Evolutionary conservation across 2,797 vertebrate genomes (phyloP).

Genomic region (Hypotaenidia okinawae): DNA sequence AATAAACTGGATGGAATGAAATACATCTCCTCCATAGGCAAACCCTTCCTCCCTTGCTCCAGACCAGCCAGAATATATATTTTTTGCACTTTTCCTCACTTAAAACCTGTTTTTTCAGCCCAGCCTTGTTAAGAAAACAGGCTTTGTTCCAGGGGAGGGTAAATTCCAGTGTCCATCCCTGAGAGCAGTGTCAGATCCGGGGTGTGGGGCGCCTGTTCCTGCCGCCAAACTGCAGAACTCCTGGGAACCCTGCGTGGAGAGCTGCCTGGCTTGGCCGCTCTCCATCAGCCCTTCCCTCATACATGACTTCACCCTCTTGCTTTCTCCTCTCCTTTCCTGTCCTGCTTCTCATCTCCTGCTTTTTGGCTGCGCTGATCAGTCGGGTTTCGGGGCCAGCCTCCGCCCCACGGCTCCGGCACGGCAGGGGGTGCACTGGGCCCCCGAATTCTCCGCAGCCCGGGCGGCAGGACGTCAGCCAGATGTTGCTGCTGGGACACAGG

Average conservation of each 20-base stretch:
- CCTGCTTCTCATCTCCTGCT: slow-evolving; percentile 30
- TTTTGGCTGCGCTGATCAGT: not conserved
- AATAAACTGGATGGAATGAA: not conserved
- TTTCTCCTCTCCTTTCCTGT: slow-evolving; percentile 2
- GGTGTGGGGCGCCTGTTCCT: not conserved
- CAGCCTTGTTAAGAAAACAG: not conserved
- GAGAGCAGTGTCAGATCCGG: fast-evolving
- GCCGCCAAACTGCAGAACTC: not conserved
- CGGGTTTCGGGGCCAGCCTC: not conserved
- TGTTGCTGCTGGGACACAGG: not conserved
- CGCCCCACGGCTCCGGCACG: fast-evolving
- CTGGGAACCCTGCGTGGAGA: not conserved
- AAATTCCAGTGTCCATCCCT: not conserved
- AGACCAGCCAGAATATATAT: not conserved
- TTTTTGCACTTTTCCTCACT: not conserved
- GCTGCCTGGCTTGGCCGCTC: slow-evolving; percentile 3
- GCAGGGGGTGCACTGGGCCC: fast-evolving
- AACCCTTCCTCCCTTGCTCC: not conserved
- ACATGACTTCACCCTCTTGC: not conserved
- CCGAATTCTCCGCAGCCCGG: fast-evolving
- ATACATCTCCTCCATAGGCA: not conserved
- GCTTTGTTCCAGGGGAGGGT: not conserved
- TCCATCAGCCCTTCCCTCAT: not conserved
- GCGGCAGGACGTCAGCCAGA: not conserved
- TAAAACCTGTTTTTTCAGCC: not conserved